Base-by-base conservation (phyloP, 1,140 invertebrate species). In the Tetramorium parvispinum region DNA sequence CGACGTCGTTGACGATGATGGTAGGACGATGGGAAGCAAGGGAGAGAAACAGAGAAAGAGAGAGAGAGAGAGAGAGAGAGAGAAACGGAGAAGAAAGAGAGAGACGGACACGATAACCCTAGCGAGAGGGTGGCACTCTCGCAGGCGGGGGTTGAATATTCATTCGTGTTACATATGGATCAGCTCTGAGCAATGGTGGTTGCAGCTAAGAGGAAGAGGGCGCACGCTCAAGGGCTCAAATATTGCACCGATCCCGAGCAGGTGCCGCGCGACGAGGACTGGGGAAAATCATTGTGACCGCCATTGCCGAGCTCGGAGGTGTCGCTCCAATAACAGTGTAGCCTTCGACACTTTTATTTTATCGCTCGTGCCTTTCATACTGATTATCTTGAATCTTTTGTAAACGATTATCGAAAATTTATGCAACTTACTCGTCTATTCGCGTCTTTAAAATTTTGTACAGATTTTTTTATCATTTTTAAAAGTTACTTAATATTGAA, bases 101-200 rank as follows among this genome's bases (percentile, higher is more conserved):
- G 46, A 79, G 76, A 49, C 7, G 18, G 4, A 32, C 53, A 55
- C n/a, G 24, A 40, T 73, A 82, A 82, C 40, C 53, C 66, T 27
- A 70, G 66, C 18, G 79, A 82, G 66, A 82, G 66, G 78, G 37
- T 82, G 78, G 86, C 61, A 90, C 73, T 79, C 88, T 89, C 78
- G 73, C 73, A 91, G 89, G 89, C 91, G 63, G 90, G 91, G 91
- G 53, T 94, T 94, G 94, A 95, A 95, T 95, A 95, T 95, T 95
- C 94, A 95, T 95, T 95, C 93, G 92, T 70, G 94, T 95, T 95
- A 94, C 94, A 95, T 95, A 94, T 95, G 94, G 94, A 95, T 95
- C 94, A 95, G 92, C 91, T 77, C 61, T 91, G 92, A 94, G 92
- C 89, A 83, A 55, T 61, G 79, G 49, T 75, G 88, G 86, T 88